phyloP scores from a whole-genome alignment of 2,797 vertebrate species.

The Macroramphosus scolopax region DNA sequence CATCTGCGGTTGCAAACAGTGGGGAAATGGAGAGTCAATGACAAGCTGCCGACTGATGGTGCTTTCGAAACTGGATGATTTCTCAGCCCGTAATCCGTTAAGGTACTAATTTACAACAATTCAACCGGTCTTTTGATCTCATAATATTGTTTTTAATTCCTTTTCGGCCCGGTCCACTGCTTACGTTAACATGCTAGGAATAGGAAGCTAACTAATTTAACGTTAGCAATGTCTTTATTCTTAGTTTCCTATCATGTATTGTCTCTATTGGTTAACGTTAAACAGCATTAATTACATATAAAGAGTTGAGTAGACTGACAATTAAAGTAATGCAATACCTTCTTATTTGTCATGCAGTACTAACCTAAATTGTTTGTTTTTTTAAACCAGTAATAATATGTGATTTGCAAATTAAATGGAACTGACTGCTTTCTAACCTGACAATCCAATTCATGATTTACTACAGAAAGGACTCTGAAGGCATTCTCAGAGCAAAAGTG shows the following conservation, averaged over 20 bases:
- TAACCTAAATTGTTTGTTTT: neutral
- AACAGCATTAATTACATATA: too few relatives aligned
- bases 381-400: neutral
- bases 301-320: too few relatives aligned
- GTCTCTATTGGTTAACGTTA: too few relatives aligned
- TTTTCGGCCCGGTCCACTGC: neutral
- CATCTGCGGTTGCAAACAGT: conserved; percentile 16
- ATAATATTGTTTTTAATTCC: too few relatives aligned
- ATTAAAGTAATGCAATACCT: neutral
- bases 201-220: conserved; percentile 28
- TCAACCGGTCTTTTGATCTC: neutral
- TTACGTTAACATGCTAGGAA: conserved; percentile 28
- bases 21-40: conserved; percentile 42
- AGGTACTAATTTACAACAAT: conserved; percentile 37
- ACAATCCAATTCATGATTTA: conserved; percentile 13
- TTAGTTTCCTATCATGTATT: too few relatives aligned
- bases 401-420: conserved; percentile 15
- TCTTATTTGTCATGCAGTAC: neutral
- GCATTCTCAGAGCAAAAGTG: conserved; percentile 33
- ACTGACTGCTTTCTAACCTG: neutral
- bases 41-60: conserved; percentile 17
- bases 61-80: conserved; percentile 2
- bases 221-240: too few relatives aligned
- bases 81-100: conserved; percentile 1
- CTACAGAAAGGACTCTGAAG: neutral